Evolutionary conservation across 2,888 invertebrate species (phyloP).

Genomic region (Scaptomyza reducta): DNA sequence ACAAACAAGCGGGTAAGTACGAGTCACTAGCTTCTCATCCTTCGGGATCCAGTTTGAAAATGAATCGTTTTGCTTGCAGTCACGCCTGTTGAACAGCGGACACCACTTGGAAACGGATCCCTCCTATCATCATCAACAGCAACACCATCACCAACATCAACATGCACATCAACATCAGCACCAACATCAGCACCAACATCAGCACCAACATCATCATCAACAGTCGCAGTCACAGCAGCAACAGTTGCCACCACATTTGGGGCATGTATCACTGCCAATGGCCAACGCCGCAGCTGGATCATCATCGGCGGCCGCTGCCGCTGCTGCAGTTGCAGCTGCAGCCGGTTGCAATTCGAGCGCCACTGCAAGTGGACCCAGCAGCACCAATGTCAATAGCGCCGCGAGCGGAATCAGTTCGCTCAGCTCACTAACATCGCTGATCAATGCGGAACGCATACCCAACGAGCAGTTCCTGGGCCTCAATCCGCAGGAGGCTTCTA

Average conservation of each 20-base stretch:
- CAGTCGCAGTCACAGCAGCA: conserved; percentile 51
- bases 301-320: conserved; percentile 68
- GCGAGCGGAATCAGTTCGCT: conserved; percentile 73
- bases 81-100: conserved; percentile 81
- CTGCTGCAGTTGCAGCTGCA: conserved; percentile 58
- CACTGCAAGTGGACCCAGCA: conserved; percentile 35
- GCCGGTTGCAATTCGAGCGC: conserved; percentile 49
- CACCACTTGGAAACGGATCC: conserved; percentile 83
- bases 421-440: conserved; percentile 84
- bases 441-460: conserved; percentile 86
- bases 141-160: conserved; percentile 82
- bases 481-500: conserved; percentile 86
- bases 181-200: conserved; percentile 67
- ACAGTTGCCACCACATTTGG: conserved; percentile 66
- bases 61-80: conserved; percentile 51
- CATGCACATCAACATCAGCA: conserved; percentile 82
- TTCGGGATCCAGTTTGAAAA: too few species aligned
- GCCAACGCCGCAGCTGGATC: conserved; percentile 67
- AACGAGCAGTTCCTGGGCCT: conserved; percentile 85
- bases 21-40: too few species aligned
- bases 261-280: conserved; percentile 69
- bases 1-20: conserved; percentile 84
- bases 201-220: conserved; percentile 45
- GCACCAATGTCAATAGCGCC: conserved; percentile 23
- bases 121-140: conserved; percentile 83